These are phyloP conservation scores for Drosophila nr. perissopoda DNA, from an alignment of 2,888 invertebrate species.

Conservation along the genomic window DNA sequence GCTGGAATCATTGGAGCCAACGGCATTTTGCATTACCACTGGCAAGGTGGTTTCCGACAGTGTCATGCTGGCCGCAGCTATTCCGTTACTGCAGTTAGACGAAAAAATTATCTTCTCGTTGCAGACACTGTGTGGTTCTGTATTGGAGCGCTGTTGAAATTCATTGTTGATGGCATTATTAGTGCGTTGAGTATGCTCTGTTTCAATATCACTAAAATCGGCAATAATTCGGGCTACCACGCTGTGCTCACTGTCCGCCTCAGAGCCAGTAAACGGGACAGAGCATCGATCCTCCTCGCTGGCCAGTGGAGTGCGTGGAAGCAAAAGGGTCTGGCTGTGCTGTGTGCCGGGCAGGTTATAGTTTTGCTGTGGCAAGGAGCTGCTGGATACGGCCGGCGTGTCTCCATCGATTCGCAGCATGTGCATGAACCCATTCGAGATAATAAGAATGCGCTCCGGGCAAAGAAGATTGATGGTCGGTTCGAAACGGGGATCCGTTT, in stretches of 20 bases:
- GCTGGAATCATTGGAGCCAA: slow-evolving; percentile 52
- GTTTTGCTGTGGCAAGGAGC: slow-evolving; percentile 44
- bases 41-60: slow-evolving; percentile 55
- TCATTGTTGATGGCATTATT: slow-evolving; percentile 58
- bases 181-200: slow-evolving; percentile 85
- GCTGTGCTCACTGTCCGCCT: slow-evolving; percentile 85
- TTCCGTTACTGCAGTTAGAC: slow-evolving; percentile 74
- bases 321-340: slow-evolving; percentile 42
- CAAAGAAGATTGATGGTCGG: slow-evolving; percentile 89
- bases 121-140: slow-evolving; percentile 29
- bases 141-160: slow-evolving; percentile 28
- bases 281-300: slow-evolving; percentile 65
- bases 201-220: slow-evolving; percentile 88
- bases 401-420: slow-evolving; percentile 89
- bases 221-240: slow-evolving; percentile 88
- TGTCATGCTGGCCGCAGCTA: slow-evolving; percentile 33
- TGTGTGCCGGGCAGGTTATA: slow-evolving; percentile 63
- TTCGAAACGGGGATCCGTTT: slow-evolving; percentile 92
- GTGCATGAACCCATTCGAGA: slow-evolving; percentile 94
- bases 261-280: slow-evolving; percentile 56
- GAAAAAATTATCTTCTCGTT: slow-evolving; percentile 86
- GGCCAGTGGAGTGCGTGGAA: slow-evolving; percentile 46
- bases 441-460: slow-evolving; percentile 91
- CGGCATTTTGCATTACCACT: slow-evolving; percentile 37
- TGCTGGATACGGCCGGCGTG: slow-evolving; percentile 55